phyloP scores from a whole-genome alignment of 2,888 invertebrate genomes.

The Platycnemis pennipes region DNA sequence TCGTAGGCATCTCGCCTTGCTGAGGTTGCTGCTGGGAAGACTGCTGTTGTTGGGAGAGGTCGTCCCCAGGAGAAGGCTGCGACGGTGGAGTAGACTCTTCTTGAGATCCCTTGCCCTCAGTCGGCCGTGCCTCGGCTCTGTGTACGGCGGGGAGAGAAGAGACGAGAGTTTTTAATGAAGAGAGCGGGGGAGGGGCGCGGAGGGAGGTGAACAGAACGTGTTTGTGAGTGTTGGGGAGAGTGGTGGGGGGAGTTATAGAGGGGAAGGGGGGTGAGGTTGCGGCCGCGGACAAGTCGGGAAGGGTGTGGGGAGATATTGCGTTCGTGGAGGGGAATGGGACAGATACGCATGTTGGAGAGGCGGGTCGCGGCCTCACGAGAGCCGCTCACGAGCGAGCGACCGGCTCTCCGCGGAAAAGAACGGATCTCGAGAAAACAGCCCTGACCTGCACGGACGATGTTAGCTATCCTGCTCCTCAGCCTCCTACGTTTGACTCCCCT shows the following conservation, averaged over 20 bases:
- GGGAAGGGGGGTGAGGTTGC: not conserved
- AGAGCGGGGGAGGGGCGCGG: not conserved
- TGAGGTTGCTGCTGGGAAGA: not conserved
- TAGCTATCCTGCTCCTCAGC: not conserved
- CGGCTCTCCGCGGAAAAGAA: not conserved
- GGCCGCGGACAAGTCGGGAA: not conserved
- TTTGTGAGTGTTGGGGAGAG: not conserved
- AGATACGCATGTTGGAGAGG: too few relatives aligned
- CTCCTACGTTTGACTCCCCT: not conserved
- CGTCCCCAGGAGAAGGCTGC: not conserved
- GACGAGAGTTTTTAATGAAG: conserved; percentile 3
- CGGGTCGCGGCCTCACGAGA: not conserved
- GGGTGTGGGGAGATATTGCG: not conserved
- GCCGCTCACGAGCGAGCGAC: not conserved
- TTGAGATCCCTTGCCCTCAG: not conserved
- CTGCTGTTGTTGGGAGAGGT: not conserved
- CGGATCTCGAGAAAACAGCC: not conserved
- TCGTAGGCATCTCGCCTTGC: conserved; percentile 5
- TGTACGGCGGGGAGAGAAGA: not conserved
- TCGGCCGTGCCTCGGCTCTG: not conserved
- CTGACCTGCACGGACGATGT: not conserved
- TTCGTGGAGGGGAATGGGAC: too few relatives aligned
- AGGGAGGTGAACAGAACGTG: not conserved
- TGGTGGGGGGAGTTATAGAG: not conserved
- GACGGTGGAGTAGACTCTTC: not conserved